Conservation (phyloP, 2,113 vertebrate genomes). For the Tupaia tana region DNA sequence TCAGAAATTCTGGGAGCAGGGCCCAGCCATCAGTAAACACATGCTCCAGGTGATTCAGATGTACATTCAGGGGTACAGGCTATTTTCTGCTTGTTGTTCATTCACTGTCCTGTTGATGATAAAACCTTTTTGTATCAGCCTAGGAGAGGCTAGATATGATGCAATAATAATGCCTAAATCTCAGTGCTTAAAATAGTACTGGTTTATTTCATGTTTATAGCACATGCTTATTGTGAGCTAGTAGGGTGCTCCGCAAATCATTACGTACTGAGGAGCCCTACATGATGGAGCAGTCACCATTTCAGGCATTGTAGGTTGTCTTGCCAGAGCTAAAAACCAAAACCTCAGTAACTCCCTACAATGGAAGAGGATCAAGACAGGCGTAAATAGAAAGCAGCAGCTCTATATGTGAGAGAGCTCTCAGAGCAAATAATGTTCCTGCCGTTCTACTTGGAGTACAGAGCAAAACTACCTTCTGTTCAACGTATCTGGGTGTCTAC, state of each 20-base stretch:
- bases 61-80: neutral
- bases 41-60: neutral
- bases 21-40: neutral
- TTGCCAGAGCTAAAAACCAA: neutral
- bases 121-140: neutral
- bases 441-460: neutral
- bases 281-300: neutral
- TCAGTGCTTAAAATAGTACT: neutral
- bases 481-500: neutral
- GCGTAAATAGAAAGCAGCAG: neutral
- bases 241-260: neutral
- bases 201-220: neutral
- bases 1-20: neutral
- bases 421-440: neutral
- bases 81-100: neutral
- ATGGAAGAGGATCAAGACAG: neutral
- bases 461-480: constrained; percentile 35
- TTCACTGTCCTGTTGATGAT: neutral
- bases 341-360: neutral
- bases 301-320: neutral
- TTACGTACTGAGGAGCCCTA: neutral
- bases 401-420: neutral
- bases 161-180: neutral
- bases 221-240: neutral
- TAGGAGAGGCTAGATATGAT: neutral